phyloP scores from a whole-genome alignment of 2,113 vertebrate species.

The Physeter macrocephalus region DNA sequence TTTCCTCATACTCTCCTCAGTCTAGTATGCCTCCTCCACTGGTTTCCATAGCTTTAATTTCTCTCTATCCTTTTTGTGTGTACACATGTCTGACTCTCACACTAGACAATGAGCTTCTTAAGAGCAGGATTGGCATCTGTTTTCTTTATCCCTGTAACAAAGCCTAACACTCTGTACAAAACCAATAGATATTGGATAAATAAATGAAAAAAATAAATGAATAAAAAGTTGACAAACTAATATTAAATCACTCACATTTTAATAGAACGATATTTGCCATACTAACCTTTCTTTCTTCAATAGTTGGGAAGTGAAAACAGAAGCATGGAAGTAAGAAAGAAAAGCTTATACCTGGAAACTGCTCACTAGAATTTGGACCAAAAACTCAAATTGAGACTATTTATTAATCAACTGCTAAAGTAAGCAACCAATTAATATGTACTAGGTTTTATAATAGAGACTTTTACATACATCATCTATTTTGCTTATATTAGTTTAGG shows the following conservation, averaged over 20 bases:
- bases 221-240: not conserved
- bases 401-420: not conserved
- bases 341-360: not conserved
- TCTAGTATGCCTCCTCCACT: not conserved
- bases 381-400: not conserved
- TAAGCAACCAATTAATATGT: not conserved
- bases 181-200: not conserved
- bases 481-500: not conserved
- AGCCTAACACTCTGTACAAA: not conserved
- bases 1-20: not conserved
- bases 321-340: not conserved
- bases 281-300: not conserved
- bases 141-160: not conserved
- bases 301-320: not conserved
- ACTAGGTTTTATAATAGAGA: not conserved
- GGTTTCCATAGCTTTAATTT: not conserved
- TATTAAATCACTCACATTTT: not conserved
- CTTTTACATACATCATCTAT: not conserved
- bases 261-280: not conserved
- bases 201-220: not conserved
- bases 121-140: not conserved
- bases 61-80: not conserved
- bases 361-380: not conserved
- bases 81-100: not conserved
- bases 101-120: not conserved